phyloP scores from a whole-genome alignment of 2,888 invertebrate genomes.

The Dicroscelio sp. region DNA sequence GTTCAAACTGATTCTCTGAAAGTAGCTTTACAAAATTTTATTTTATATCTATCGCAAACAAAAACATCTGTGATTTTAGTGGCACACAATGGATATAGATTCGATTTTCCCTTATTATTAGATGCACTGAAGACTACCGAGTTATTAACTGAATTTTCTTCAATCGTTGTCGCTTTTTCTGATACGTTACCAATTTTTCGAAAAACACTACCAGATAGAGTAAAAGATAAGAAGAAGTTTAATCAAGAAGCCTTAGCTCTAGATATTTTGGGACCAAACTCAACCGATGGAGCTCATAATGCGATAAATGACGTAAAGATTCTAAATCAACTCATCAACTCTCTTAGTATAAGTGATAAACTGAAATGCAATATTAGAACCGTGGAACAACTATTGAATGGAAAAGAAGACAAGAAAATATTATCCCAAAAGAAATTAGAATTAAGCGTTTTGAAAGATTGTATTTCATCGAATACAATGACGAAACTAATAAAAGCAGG shows the following conservation, averaged over 20 bases:
- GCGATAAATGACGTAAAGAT: background rate
- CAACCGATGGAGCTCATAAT: background rate
- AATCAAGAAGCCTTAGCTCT: background rate
- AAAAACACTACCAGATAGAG: background rate
- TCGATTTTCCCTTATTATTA: conserved; percentile 1
- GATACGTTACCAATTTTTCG: conserved; percentile 26
- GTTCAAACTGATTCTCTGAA: background rate
- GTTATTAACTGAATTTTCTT: background rate
- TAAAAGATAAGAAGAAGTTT: conserved; percentile 10
- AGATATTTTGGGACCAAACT: background rate
- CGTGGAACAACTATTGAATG: background rate
- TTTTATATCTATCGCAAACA: background rate
- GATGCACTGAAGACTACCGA: background rate
- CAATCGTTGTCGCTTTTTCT: background rate
- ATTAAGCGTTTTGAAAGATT: background rate
- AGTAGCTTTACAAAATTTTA: background rate
- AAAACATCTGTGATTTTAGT: background rate
- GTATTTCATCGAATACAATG: background rate
- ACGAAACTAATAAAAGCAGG: background rate
- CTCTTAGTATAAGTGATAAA: background rate
- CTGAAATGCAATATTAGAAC: background rate
- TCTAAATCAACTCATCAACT: background rate
- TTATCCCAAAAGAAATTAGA: background rate
- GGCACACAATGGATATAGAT: conserved; percentile 18
- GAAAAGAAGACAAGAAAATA: background rate